phyloP scores from a whole-genome alignment of 64 coral and sea anemone genomes.

The Dendronephthya gigantea region DNA sequence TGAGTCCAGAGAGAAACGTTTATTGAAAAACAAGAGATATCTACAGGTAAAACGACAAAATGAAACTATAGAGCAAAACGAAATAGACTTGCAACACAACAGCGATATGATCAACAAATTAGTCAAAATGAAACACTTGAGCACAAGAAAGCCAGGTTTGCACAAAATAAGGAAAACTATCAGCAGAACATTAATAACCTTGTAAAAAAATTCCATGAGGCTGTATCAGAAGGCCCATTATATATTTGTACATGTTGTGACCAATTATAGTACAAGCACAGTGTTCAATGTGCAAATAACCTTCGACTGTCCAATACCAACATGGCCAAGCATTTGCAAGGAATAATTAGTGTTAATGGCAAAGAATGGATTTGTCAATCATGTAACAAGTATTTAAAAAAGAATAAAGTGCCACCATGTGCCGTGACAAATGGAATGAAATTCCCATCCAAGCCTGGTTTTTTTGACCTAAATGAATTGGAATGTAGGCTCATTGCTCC shows the following conservation, averaged over 20 bases:
- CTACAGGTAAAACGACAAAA: neutral
- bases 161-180: neutral
- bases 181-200: too few species aligned
- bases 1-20: neutral
- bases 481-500: too few species aligned
- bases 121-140: too few species aligned
- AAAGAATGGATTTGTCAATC: constrained; percentile 1
- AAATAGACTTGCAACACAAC: too few species aligned
- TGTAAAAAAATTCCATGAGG: neutral
- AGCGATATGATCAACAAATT: too few species aligned
- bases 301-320: neutral
- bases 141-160: too few species aligned
- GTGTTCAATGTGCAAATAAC: neutral
- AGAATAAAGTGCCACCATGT: too few species aligned
- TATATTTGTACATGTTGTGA: constrained; percentile 6
- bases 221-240: neutral
- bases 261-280: constrained; percentile 17
- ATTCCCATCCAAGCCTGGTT: too few species aligned
- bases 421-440: too few species aligned
- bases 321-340: neutral
- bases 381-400: too few species aligned
- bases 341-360: neutral
- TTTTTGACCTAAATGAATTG: too few species aligned
- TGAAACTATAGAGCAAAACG: neutral
- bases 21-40: neutral